These are phyloP conservation scores for Doryteuthis pealeii DNA, from an alignment of 1,140 invertebrate genomes.

Conservation along the genomic window DNA sequence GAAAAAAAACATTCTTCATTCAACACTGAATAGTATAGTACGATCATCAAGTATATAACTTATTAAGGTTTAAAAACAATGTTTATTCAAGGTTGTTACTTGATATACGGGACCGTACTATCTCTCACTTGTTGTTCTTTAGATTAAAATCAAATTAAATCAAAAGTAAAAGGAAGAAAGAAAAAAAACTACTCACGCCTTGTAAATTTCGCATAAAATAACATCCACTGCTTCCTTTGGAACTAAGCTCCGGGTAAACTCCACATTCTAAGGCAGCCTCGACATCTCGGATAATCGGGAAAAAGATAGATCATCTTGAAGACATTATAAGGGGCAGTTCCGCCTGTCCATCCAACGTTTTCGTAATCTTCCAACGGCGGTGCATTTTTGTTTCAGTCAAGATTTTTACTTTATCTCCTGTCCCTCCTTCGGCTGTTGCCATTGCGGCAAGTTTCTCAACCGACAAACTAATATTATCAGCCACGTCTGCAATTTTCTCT, in stretches of 20 bases:
- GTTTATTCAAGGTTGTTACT: too few species aligned
- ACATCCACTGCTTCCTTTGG: conserved; percentile 93
- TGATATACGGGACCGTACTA: too few species aligned
- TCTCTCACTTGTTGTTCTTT: too few species aligned
- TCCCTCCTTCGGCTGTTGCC: neutral
- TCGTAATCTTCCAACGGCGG: neutral
- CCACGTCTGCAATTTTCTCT: too few species aligned
- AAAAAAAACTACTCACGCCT: conserved; percentile 66
- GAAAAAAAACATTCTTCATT: too few species aligned
- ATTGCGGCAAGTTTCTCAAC: too few species aligned
- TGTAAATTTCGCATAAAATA: conserved; percentile 95
- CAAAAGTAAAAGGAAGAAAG: too few species aligned
- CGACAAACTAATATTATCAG: too few species aligned
- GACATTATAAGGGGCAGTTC: neutral
- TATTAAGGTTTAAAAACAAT: too few species aligned
- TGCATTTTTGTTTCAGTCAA: neutral
- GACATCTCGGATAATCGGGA: conserved; percentile 82
- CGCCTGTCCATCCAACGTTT: neutral
- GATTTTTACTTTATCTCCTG: conserved; percentile 2
- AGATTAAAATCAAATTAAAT: too few species aligned
- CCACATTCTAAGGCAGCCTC: conserved; percentile 93
- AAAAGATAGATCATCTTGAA: conserved; percentile 79
- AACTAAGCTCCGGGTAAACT: conserved; percentile 90
- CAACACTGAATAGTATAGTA: too few species aligned
- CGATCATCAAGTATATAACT: too few species aligned